Evolutionary conservation across 1,140 invertebrate species (phyloP), one percentile per base, ranked within the genome.

Genomic region (Papilio glaucus): DNA sequence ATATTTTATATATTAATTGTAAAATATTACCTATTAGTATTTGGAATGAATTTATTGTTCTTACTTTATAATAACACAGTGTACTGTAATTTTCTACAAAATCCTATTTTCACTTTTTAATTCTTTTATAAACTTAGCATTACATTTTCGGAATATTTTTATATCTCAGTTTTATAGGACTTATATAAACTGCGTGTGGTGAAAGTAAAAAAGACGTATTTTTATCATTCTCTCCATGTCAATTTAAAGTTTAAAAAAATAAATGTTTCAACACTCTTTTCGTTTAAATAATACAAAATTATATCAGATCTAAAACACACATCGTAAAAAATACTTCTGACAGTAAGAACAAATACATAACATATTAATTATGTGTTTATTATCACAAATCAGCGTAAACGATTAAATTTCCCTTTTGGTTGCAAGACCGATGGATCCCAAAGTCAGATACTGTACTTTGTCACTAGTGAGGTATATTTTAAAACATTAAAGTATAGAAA

Each of bases 1-100:
- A 69, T 69, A 24, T 49, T 69, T 67, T 53, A 45, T n/a, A 29
- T 69, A 69, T 45, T 45, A 69, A 33, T 69, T 53, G 8, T 69
- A 53, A 18, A 29, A 29, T 26, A 68, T 18, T 15, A 68, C 12
- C 33, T 68, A 49, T 13, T 33, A 37, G 26, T 33, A 18, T 69
- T 9, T 15, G 21, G 12, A 69, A 18, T 53, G 9, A 15, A 53
- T 69, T 69, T 69, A 53, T 53, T 68, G 9, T 24, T 45, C n/a
- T 69, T 18, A 53, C 24, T 39, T 42, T 67, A 8, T 53, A 53
- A 53, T n/a, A n/a, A n/a, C n/a, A n/a, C n/a, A n/a, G n/a, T n/a
- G n/a, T n/a, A n/a, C n/a, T n/a, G n/a, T n/a, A n/a, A n/a, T n/a
- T n/a, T n/a, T n/a, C n/a, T n/a, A n/a, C n/a, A n/a, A n/a, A n/a